These are phyloP conservation scores for Anastrepha ludens DNA, from an alignment of 1,140 invertebrate species.

Conservation along the genomic window DNA sequence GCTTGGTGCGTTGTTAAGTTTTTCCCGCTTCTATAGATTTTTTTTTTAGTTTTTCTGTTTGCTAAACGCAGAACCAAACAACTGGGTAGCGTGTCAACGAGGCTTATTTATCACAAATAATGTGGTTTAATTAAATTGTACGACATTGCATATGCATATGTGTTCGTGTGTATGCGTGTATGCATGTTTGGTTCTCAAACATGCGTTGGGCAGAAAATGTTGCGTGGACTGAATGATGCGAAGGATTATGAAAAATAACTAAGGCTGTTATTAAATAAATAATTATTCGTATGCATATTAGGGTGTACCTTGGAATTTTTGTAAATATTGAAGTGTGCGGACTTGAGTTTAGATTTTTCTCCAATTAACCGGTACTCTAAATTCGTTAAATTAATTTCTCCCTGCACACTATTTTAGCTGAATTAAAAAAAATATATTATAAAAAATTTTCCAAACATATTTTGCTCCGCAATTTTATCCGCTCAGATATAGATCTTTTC, in stretches of 20 bases:
- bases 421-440: too few relatives aligned
- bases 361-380: too few relatives aligned
- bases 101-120: constrained; percentile 30
- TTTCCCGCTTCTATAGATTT: neutral
- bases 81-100: neutral
- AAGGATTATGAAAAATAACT: constrained; percentile 27
- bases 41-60: neutral
- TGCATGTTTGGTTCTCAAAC: neutral
- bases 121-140: constrained; percentile 40
- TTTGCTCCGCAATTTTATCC: too few relatives aligned
- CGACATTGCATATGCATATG: neutral
- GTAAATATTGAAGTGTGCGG: too few relatives aligned
- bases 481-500: too few relatives aligned
- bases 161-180: neutral
- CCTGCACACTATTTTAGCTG: too few relatives aligned
- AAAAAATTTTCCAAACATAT: too few relatives aligned
- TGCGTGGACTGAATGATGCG: neutral
- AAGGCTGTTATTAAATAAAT: constrained; percentile 2
- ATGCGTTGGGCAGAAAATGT: neutral
- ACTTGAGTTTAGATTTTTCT: too few relatives aligned
- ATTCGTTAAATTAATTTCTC: too few relatives aligned
- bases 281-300: constrained; percentile 9
- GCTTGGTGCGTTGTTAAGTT: neutral
- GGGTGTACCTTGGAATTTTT: neutral
- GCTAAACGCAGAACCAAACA: neutral